A percentile compares a stretch with the other conserved stretches of the same genome.
Conservation (phyloP, 2,888 invertebrate genomes). For the Apotomis turbidana region DNA sequence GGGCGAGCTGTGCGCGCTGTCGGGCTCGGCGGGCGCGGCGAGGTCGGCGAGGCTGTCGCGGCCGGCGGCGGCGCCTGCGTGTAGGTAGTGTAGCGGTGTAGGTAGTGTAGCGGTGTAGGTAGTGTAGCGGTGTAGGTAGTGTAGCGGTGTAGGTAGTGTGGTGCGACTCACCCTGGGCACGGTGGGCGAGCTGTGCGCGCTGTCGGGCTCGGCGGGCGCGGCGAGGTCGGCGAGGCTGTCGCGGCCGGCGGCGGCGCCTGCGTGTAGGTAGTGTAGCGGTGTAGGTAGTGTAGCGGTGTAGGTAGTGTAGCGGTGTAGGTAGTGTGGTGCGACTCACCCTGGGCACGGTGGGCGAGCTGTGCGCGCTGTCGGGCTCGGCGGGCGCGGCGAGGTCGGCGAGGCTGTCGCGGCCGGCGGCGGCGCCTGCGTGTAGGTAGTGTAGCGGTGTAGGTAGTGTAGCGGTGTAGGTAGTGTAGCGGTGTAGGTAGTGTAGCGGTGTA, state of each 20-base stretch:
- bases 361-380: slow-evolving; percentile 93
- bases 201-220: slow-evolving; percentile 91
- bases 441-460: too few species aligned
- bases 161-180: slow-evolving; percentile 59
- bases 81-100: too few species aligned
- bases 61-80: slow-evolving; percentile 74
- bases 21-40: slow-evolving; percentile 88
- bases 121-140: too few species aligned
- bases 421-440: slow-evolving; percentile 61
- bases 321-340: too few species aligned
- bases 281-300: too few species aligned
- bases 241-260: slow-evolving; percentile 80
- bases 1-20: slow-evolving; percentile 95
- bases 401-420: slow-evolving; percentile 85
- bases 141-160: too few species aligned
- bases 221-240: slow-evolving; percentile 90
- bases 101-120: too few species aligned
- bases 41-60: slow-evolving; percentile 90
- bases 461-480: too few species aligned
- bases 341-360: slow-evolving; percentile 92
- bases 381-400: slow-evolving; percentile 88
- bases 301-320: too few species aligned
- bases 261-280: too few species aligned
- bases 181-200: slow-evolving; percentile 95
- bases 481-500: too few species aligned